Conservation (phyloP, 1,140 invertebrate species). For the Acyrthosiphon pisum region DNA sequence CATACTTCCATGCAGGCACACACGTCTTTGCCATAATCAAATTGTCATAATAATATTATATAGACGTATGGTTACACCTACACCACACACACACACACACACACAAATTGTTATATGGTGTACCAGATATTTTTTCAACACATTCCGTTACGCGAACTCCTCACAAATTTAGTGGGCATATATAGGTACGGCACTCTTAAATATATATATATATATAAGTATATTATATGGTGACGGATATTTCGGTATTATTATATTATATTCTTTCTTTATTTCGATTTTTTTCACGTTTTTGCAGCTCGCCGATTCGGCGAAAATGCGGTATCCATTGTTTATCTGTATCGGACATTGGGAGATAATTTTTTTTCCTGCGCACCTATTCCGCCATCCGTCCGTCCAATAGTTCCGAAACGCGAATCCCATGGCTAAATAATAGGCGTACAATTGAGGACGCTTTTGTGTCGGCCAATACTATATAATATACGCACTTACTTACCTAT, state of each 20-base stretch:
- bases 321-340: conserved; percentile 49
- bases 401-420: conserved; percentile 49
- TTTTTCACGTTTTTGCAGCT: background rate
- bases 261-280: background rate
- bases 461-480: background rate
- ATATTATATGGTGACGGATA: background rate
- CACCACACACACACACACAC: background rate
- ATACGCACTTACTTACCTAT: background rate
- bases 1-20: conserved; percentile 15
- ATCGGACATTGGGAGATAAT: conserved; percentile 41
- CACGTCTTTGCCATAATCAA: conserved; percentile 22
- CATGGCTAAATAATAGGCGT: conserved; percentile 48
- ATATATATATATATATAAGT: background rate
- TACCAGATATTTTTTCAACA: conserved; percentile 20
- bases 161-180: background rate
- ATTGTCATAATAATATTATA: conserved; percentile 11
- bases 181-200: background rate
- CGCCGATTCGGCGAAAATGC: conserved; percentile 31
- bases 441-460: conserved; percentile 55
- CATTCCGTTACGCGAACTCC: conserved; percentile 35
- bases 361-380: conserved; percentile 21
- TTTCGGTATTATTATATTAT: background rate
- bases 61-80: background rate
- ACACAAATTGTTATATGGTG: background rate
- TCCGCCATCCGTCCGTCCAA: background rate